Conservation (phyloP, 1,140 invertebrate species). For the Octopus bimaculoides region DNA sequence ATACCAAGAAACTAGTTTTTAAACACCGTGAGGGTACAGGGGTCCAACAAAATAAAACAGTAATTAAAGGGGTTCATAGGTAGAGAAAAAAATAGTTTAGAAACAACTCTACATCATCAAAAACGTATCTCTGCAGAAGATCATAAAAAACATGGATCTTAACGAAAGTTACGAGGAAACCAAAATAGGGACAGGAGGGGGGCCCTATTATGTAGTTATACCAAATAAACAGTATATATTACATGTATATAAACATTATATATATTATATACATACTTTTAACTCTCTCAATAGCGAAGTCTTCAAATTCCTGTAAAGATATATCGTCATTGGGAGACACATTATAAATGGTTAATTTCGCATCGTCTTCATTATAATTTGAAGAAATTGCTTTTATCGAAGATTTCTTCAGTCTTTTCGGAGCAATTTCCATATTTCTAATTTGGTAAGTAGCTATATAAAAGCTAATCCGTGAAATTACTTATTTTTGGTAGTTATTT, state of each 20-base stretch:
- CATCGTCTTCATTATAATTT: neutral
- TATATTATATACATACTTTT: conserved; percentile 61
- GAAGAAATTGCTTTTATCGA: neutral
- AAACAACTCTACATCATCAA: neutral
- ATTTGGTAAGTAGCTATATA: too few species aligned
- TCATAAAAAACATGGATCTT: neutral
- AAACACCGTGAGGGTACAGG: too few species aligned
- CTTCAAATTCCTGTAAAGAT: conserved; percentile 81
- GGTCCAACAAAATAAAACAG: too few species aligned
- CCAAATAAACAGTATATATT: neutral
- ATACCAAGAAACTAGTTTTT: too few species aligned
- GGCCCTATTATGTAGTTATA: neutral
- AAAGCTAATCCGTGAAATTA: neutral
- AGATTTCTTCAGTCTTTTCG: neutral
- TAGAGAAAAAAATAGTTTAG: neutral
- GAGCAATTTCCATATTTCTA: neutral
- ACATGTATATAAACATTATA: neutral
- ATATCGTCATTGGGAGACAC: conserved; percentile 74
- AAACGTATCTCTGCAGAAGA: neutral
- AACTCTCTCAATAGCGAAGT: conserved; percentile 78
- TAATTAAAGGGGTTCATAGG: too few species aligned
- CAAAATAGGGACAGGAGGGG: neutral
- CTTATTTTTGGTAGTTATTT: neutral
- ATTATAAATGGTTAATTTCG: conserved; percentile 66
- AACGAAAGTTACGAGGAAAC: neutral